A percentile compares a stretch with the other conserved stretches of the same genome.
Evolutionary conservation across 2,888 invertebrate genomes (phyloP).

Genomic region (Druceiella hillmani): DNA sequence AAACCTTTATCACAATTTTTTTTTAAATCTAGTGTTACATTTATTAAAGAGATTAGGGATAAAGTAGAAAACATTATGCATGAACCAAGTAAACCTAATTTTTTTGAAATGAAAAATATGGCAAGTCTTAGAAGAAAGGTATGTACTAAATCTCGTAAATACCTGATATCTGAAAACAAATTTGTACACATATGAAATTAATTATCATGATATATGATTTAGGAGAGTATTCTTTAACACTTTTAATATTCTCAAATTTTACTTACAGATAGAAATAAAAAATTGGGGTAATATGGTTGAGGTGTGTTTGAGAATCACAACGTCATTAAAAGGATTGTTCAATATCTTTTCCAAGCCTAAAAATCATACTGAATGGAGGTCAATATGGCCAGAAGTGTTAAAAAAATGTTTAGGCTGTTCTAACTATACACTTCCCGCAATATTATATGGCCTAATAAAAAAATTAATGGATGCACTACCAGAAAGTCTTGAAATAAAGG

Average conservation of each 20-base stretch:
- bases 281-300: conserved; percentile 62
- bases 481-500: conserved; percentile 46
- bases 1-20: background rate
- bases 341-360: conserved; percentile 62
- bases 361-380: conserved; percentile 54
- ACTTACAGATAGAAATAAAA: conserved; percentile 52
- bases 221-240: too few relatives aligned
- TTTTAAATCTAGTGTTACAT: background rate
- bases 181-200: too few relatives aligned
- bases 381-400: conserved; percentile 58
- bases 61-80: conserved; percentile 6
- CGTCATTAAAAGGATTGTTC: conserved; percentile 57
- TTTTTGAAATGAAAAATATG: too few relatives aligned
- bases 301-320: conserved; percentile 52
- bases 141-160: too few relatives aligned
- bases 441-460: conserved; percentile 57
- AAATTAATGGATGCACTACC: conserved; percentile 56
- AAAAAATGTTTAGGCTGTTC: conserved; percentile 60
- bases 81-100: background rate
- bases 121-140: too few relatives aligned
- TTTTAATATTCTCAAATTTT: too few relatives aligned
- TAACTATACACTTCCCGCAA: conserved; percentile 59
- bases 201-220: too few relatives aligned
- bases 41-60: conserved; percentile 5
- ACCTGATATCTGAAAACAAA: too few relatives aligned